These are phyloP conservation scores for Acanthurus leucopareius DNA, from an alignment of 2,797 vertebrate species.

Conservation along the genomic window DNA sequence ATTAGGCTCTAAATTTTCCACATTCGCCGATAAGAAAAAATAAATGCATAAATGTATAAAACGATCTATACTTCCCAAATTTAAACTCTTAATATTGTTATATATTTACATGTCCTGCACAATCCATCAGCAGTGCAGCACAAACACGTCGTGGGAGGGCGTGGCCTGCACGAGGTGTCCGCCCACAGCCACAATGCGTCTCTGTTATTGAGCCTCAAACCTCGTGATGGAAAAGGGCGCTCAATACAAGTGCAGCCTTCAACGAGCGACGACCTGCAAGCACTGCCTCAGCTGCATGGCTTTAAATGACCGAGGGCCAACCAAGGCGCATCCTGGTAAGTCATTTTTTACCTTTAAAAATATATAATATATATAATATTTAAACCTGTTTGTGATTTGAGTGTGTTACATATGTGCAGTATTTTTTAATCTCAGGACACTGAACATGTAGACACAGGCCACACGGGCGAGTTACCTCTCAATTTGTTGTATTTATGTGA, in stretches of 20 bases:
- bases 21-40: no score
- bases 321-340: constrained; percentile 46
- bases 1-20: background rate
- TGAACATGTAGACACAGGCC: no score
- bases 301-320: constrained; percentile 10
- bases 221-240: constrained; percentile 75
- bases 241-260: constrained; percentile 64
- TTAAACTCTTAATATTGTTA: background rate
- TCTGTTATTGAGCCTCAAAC: constrained; percentile 61
- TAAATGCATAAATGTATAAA: no score
- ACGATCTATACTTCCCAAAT: no score
- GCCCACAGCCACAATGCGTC: constrained; percentile 73
- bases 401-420: background rate
- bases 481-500: background rate
- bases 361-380: background rate
- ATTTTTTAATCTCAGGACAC: background rate
- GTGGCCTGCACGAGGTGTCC: constrained; percentile 53
- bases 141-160: constrained; percentile 29
- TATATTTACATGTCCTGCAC: background rate
- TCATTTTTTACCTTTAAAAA: background rate
- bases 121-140: background rate
- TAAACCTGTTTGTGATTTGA: background rate
- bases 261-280: constrained; percentile 34
- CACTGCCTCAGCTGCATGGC: constrained; percentile 1
- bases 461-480: no score